Percentiles rank a stretch among this genome's conserved stretches.
Conservation (phyloP, 2,888 invertebrate genomes). For the Chaetoderma sp. region DNA sequence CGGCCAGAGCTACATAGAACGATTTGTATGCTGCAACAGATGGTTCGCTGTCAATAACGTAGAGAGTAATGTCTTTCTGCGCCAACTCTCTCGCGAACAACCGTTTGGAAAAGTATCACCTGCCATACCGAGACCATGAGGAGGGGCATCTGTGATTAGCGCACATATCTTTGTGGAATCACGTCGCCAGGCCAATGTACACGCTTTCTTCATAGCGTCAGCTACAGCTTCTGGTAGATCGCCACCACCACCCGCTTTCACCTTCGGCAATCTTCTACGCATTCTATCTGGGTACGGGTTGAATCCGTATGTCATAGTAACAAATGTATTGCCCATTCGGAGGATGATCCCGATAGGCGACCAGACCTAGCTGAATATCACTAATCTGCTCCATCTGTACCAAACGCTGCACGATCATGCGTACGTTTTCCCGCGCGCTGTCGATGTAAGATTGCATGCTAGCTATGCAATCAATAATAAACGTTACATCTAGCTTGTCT, state of each 20-base stretch:
- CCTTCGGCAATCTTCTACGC: slow-evolving; percentile 53
- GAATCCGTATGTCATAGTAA: slow-evolving; percentile 59
- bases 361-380: slow-evolving; percentile 59
- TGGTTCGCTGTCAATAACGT: slow-evolving; percentile 42
- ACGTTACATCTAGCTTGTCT: slow-evolving; percentile 62
- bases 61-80: slow-evolving; percentile 38
- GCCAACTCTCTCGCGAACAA: slow-evolving; percentile 38
- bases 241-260: slow-evolving; percentile 56
- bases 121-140: slow-evolving; percentile 46
- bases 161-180: slow-evolving; percentile 42
- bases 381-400: slow-evolving; percentile 57
- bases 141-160: slow-evolving; percentile 44
- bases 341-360: slow-evolving; percentile 64
- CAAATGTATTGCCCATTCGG: slow-evolving; percentile 57
- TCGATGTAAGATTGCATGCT: slow-evolving; percentile 63
- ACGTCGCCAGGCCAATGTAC: slow-evolving; percentile 39
- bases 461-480: slow-evolving; percentile 64
- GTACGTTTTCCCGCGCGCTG: slow-evolving; percentile 53
- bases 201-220: slow-evolving; percentile 54
- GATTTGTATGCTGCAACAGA: slow-evolving; percentile 31
- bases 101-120: slow-evolving; percentile 39
- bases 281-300: slow-evolving; percentile 52
- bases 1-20: slow-evolving; percentile 40
- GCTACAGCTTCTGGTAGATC: slow-evolving; percentile 63
- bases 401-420: slow-evolving; percentile 58